phyloP scores from a whole-genome alignment of 2,797 vertebrate species.

The Oreochromis mossambicus region DNA sequence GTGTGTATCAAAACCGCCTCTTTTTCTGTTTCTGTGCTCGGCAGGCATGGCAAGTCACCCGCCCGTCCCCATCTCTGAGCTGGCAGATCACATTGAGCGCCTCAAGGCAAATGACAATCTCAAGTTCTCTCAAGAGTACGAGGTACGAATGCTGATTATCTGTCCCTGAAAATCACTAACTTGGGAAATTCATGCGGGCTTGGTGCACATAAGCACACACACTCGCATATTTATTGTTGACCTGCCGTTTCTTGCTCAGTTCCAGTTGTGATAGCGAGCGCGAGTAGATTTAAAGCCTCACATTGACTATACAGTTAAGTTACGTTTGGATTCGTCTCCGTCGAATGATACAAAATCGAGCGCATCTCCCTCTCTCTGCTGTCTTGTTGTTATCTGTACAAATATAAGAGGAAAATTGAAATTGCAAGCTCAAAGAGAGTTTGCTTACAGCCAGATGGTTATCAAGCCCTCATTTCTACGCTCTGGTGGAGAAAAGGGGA shows the following conservation, averaged over 20 bases:
- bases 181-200: constrained; percentile 20
- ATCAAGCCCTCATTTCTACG: constrained; percentile 49
- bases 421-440: constrained; percentile 57
- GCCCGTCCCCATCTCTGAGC: constrained; percentile 91
- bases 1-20: constrained; percentile 31
- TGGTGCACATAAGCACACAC: not conserved
- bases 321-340: constrained; percentile 21
- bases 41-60: constrained; percentile 98
- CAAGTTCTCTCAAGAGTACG: constrained; percentile 99
- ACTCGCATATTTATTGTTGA: constrained; percentile 7
- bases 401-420: constrained; percentile 50
- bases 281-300: not conserved
- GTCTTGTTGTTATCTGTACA: constrained; percentile 45
- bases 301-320: not conserved
- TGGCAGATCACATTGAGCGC: constrained; percentile 94
- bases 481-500: constrained; percentile 30
- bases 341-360: constrained; percentile 35
- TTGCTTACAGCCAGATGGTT: constrained; percentile 66
- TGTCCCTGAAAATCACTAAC: constrained; percentile 32
- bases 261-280: not conserved
- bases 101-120: constrained; percentile 99
- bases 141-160: constrained; percentile 82
- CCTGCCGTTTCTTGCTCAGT: not conserved
- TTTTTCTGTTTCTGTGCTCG: constrained; percentile 56
- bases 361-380: not conserved